Conservation (phyloP, 2,113 vertebrate genomes). For the Callorhinus ursinus region DNA sequence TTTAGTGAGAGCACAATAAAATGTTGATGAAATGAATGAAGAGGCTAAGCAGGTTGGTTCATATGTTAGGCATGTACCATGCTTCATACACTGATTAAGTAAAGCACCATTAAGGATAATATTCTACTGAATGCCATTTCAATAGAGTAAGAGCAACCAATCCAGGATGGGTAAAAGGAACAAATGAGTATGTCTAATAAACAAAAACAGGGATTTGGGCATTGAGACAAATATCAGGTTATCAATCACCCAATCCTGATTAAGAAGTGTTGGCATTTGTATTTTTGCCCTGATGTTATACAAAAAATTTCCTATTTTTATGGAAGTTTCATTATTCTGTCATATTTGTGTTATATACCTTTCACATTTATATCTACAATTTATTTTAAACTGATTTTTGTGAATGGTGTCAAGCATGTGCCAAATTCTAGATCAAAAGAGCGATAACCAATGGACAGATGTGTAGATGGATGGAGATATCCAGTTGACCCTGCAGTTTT, state of each 20-base stretch:
- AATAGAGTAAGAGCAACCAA: not conserved
- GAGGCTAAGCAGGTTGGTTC: not conserved
- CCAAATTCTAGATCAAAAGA: not conserved
- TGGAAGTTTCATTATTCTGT: not conserved
- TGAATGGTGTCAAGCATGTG: not conserved
- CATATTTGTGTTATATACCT: not conserved
- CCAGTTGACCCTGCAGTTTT: fast-evolving
- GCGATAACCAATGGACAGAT: no score
- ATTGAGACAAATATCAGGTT: not conserved
- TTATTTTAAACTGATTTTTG: not conserved
- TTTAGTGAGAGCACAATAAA: not conserved
- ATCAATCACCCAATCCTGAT: not conserved
- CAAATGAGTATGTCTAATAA: not conserved
- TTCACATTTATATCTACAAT: not conserved
- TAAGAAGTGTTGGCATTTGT: not conserved
- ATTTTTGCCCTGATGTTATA: not conserved
- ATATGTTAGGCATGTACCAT: not conserved
- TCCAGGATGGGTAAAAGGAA: not conserved
- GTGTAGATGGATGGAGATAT: not conserved
- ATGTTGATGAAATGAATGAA: not conserved
- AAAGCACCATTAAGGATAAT: not conserved
- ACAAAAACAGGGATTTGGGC: not conserved
- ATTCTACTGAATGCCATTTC: not conserved
- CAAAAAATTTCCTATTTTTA: not conserved
- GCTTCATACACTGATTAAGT: not conserved